phyloP scores from a whole-genome alignment of 2,888 invertebrate genomes.

The Himalopsyche tibetana region DNA sequence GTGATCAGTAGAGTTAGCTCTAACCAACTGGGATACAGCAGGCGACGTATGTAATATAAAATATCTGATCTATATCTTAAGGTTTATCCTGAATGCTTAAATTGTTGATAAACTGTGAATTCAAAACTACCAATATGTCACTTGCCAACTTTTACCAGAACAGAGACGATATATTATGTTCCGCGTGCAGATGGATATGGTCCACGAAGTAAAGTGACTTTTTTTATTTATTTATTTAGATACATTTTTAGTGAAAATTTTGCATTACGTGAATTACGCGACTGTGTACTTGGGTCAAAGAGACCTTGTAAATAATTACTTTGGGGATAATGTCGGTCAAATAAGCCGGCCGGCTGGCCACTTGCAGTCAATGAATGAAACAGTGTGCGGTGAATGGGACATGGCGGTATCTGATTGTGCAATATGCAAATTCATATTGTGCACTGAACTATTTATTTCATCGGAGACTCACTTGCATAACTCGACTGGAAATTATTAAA shows the following conservation, averaged over 20 bases:
- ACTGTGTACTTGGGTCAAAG: neutral
- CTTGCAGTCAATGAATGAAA: conserved; percentile 41
- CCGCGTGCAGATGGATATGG: too few relatives aligned
- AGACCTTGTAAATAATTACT: conserved; percentile 28
- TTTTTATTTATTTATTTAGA: too few relatives aligned
- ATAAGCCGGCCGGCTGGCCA: conserved; percentile 29
- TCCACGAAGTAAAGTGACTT: too few relatives aligned
- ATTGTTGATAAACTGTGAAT: too few relatives aligned
- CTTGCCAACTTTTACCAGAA: too few relatives aligned
- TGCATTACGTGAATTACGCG: neutral
- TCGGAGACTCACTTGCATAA: neutral
- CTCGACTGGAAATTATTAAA: neutral
- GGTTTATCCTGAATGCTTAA: too few relatives aligned
- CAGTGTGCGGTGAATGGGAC: conserved; percentile 16
- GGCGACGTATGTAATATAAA: too few relatives aligned
- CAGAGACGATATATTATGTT: too few relatives aligned
- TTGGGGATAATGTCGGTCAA: conserved; percentile 28
- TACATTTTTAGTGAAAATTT: neutral
- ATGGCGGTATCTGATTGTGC: conserved; percentile 1
- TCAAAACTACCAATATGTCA: too few relatives aligned
- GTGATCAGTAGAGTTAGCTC: too few relatives aligned
- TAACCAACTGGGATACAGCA: too few relatives aligned
- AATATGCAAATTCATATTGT: conserved; percentile 25
- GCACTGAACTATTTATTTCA: conserved; percentile 20
- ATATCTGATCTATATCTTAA: too few relatives aligned